Evolutionary conservation across 2,797 vertebrate species (phyloP), one percentile per base, ranked within the genome.

Genomic region (Phrynocephalus forsythii): DNA sequence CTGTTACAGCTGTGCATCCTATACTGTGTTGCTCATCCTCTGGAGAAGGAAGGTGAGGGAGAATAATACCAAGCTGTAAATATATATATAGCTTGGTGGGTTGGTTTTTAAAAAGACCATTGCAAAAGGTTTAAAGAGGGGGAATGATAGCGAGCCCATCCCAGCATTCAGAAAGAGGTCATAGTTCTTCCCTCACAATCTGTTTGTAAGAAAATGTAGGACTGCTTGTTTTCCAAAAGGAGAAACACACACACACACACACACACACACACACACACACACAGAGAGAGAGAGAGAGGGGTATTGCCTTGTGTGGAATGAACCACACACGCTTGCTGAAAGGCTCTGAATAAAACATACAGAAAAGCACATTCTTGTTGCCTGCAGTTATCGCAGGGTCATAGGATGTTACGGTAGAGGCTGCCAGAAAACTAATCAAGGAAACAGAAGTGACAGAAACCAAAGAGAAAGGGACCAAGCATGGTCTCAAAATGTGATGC

Each of bases 381-480:
- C 67, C 67, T 86, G 66, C 4, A 48, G 18, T 9, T 60, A 67
- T 44, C 50, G 22, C 8, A 30, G 56, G 24, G 15, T 28, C 24
- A 52, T 13, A 86, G 13, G 30, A 79, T 86, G 48, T 79, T 79
- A 44, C 38, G 24, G 15, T 44, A 67, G 13, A 44, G 6, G 26
- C 13, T 80, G 77, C 77, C 67, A 80, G 26, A 44, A 72, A 86
- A 86, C 18, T 86, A 73, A 79, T 86, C 30, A 68, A 86, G 78
- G 68, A 71, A 69, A 15, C n/a, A 26, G n/a, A 79, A 79, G 28
- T 16, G 30, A 86, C 66, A 79, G n/a, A 71, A 69, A 79, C 52
- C 24, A 33, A 78, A 16, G 67, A 75, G 9, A 79, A 86, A 24
- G n/a, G 79, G 11, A n/a, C 11, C 11, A 56, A 56, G 6, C 52